These are phyloP conservation scores for Catostomus latipinnis DNA, from an alignment of 2,797 vertebrate genomes.

Conservation along the genomic window DNA sequence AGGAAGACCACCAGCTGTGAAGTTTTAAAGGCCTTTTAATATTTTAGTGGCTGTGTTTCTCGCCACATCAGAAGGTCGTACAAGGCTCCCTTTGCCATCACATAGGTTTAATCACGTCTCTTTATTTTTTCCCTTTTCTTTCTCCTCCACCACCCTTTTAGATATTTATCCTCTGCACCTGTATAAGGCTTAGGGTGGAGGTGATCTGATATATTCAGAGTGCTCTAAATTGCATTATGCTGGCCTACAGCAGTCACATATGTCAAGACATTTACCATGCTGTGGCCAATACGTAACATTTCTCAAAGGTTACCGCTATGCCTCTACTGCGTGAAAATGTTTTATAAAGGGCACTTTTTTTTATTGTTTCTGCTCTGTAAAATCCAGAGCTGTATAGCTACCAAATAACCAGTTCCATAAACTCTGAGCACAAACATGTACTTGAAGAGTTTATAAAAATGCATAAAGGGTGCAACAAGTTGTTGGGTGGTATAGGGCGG, in stretches of 20 bases:
- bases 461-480: conserved; percentile 24
- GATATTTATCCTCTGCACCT: conserved; percentile 19
- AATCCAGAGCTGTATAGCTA: not conserved
- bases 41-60: conserved; percentile 62
- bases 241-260: conserved; percentile 67
- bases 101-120: conserved; percentile 30
- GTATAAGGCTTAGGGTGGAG: conserved; percentile 58
- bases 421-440: not conserved
- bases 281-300: conserved; percentile 65
- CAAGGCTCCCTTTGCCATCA: conserved; percentile 61
- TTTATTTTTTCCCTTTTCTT: conserved; percentile 57
- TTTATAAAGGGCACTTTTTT: conserved; percentile 33
- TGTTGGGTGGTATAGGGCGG: not conserved
- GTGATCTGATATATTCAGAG: conserved; percentile 79
- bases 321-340: conserved; percentile 72
- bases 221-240: conserved; percentile 73
- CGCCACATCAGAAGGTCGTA: conserved; percentile 57
- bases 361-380: conserved; percentile 27
- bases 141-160: conserved; percentile 29
- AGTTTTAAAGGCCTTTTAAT: conserved; percentile 62
- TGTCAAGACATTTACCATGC: conserved; percentile 73
- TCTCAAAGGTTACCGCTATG: conserved; percentile 73
- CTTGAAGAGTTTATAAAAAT: conserved; percentile 9
- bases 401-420: conserved; percentile 25
- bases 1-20: conserved; percentile 64